Evolutionary conservation across 2,113 vertebrate species (phyloP), one percentile per base, ranked within the genome.

Genomic region (Hipposideros armiger): DNA sequence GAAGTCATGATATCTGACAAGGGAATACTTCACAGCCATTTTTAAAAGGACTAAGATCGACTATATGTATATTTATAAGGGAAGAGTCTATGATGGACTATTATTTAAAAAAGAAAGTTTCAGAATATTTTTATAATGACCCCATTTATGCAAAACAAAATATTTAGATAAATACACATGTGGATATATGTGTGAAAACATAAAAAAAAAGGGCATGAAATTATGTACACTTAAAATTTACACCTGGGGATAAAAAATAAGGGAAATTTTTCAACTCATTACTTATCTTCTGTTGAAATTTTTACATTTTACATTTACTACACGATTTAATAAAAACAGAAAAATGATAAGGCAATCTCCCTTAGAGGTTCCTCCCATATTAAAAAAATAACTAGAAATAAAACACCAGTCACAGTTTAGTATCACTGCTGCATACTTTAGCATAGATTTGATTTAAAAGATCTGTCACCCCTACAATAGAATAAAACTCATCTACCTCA

Each of bases 171-270:
- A 76, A 76, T 83, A 87, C 9, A 15, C 5, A 72, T 24, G n/a
- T 40, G 47, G 42, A 47, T 8, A 45, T 36, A 15, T 52, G 4
- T 62, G 19, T 73, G n/a, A 80, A 93, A 90, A 87, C 19, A 16
- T 45, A 93, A 0, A 95, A 16, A 16, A 72, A 78, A 85, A 89
- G 58, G 76, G 13, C 47, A 87, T 6, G 58, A 45, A 47, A 82
- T 70, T 87, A 74, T 13, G 67, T 11, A 90, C n/a, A 81, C 36
- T 92, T 86, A 83, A 87, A 64, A 24, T 91, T 83, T 87, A 91
- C 7, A 88, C 17, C 15, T 47, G 73, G 14, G 17, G 40, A 72
- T 88, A 45, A 15, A 94, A 90, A 94, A 62, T 45, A 64, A 64
- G 47, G n/a, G 6, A 67, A 2, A 62, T 60, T 78, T 78, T 85